Conservation (phyloP, 2,797 vertebrate species). For the Fringilla coelebs region DNA sequence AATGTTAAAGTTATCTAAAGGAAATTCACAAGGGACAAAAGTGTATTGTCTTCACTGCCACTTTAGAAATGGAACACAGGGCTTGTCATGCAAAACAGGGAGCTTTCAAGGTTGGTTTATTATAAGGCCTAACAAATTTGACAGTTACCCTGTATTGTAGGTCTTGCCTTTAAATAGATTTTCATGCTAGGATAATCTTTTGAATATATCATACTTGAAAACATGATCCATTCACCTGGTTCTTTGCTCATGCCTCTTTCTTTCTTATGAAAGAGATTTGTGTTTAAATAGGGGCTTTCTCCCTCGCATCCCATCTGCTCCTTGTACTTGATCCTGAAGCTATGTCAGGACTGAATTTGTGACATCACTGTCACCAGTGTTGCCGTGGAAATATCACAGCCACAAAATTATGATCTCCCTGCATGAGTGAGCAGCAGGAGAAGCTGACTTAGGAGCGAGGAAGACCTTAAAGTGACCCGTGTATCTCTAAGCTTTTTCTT, state of each 20-base stretch:
- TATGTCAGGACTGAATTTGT: constrained; percentile 55
- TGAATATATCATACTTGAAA: constrained; percentile 67
- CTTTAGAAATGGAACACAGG: constrained; percentile 22
- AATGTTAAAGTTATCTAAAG: constrained; percentile 22
- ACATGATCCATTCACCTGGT: constrained; percentile 60
- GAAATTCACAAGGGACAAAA: background rate
- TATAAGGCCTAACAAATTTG: constrained; percentile 59
- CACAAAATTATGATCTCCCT: constrained; percentile 47
- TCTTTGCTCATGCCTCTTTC: constrained; percentile 56
- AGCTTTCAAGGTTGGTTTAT: constrained; percentile 55
- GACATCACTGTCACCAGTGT: constrained; percentile 61
- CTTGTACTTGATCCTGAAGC: constrained; percentile 54
- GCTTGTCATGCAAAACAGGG: constrained; percentile 49
- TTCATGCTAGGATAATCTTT: constrained; percentile 70
- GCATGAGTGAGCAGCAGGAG: constrained; percentile 54
- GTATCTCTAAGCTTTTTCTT: constrained; percentile 6
- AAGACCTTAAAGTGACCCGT: constrained; percentile 15
- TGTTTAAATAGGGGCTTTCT: constrained; percentile 68
- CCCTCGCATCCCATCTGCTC: constrained; percentile 70
- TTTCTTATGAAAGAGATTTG: constrained; percentile 69
- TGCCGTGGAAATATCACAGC: constrained; percentile 59
- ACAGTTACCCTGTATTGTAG: constrained; percentile 59
- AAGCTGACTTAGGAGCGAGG: background rate
- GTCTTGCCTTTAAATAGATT: constrained; percentile 65
- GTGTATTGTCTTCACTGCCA: background rate